phyloP scores from a whole-genome alignment of 2,113 vertebrate species.

The Narcine bancroftii region DNA sequence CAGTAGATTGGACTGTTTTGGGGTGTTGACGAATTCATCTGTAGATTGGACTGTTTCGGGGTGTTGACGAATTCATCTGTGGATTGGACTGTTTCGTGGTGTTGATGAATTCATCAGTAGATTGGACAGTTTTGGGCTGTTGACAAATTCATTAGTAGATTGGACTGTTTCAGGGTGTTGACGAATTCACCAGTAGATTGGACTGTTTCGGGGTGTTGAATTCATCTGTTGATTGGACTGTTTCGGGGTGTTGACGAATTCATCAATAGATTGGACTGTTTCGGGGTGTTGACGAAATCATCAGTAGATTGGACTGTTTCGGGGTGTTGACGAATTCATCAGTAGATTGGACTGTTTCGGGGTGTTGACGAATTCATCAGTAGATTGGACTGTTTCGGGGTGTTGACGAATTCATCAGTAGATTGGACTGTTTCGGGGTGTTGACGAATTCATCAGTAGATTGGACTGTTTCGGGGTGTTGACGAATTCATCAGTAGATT shows the following conservation, averaged over 20 bases:
- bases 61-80: neutral
- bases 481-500: slow-evolving; percentile 7
- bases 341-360: neutral
- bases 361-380: neutral
- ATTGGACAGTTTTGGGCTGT: too few species aligned
- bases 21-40: too few species aligned
- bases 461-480: too few species aligned
- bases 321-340: too few species aligned
- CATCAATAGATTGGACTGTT: neutral
- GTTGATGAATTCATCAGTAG: neutral
- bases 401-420: neutral
- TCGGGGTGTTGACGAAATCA: too few species aligned
- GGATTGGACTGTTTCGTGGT: too few species aligned
- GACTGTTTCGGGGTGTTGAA: too few species aligned
- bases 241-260: too few species aligned
- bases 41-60: neutral
- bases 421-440: too few species aligned
- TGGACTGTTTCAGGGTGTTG: too few species aligned
- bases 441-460: neutral
- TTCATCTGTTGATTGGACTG: neutral
- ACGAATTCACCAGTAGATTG: slow-evolving; percentile 10
- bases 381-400: too few species aligned
- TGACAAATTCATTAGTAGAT: neutral
- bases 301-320: neutral
- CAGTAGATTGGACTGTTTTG: neutral